Evolutionary conservation across 2,113 vertebrate genomes (phyloP).

Genomic region (Carassius auratus): DNA sequence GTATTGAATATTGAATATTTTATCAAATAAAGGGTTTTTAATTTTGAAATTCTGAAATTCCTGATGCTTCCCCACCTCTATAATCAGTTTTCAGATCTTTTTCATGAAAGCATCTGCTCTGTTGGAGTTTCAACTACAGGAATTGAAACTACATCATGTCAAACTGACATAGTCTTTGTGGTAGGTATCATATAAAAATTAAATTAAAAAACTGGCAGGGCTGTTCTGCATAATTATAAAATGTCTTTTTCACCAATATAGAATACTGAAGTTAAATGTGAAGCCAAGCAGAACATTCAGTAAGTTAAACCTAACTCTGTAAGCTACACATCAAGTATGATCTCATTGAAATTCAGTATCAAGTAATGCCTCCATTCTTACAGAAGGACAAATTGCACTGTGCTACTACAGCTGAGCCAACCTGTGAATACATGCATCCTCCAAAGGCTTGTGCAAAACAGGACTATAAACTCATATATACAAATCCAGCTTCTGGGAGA

Average conservation of each 20-base stretch:
- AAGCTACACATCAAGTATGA: background rate
- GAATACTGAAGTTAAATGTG: conserved; percentile 61
- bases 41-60: background rate
- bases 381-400: conserved; percentile 62
- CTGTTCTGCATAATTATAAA: background rate
- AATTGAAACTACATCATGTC: background rate
- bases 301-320: conserved; percentile 12
- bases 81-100: conserved; percentile 48
- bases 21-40: background rate
- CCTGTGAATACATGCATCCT: conserved; percentile 56
- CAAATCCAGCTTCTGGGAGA: conserved; percentile 42
- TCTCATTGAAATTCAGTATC: background rate
- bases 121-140: background rate
- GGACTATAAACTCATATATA: background rate
- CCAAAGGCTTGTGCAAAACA: conserved; percentile 54
- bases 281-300: conserved; percentile 27
- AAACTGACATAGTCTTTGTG: conserved; percentile 2
- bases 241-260: conserved; percentile 40
- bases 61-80: background rate
- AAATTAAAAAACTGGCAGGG: background rate
- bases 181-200: background rate
- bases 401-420: conserved; percentile 62
- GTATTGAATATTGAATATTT: background rate
- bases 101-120: conserved; percentile 18
- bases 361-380: background rate